phyloP scores from a whole-genome alignment of 1,140 invertebrate genomes.

The Heliconius hewitsoni region DNA sequence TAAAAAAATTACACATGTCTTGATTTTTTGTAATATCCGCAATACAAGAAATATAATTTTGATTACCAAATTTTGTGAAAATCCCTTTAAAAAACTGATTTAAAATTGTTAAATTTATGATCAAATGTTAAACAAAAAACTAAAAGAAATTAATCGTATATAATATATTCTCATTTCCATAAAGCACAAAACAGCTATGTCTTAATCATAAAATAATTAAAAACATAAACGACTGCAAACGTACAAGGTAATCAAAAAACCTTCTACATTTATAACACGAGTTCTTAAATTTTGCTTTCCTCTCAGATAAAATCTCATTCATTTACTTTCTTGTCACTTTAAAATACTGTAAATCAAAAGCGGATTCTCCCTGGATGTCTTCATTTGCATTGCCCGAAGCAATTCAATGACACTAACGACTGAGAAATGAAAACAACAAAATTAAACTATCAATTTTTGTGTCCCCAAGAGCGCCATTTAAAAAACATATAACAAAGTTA shows the following conservation, averaged over 20 bases:
- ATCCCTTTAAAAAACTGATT: too few relatives aligned
- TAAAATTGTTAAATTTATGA: too few relatives aligned
- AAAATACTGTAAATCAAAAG: slow-evolving; percentile 69
- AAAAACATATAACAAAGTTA: slow-evolving; percentile 62
- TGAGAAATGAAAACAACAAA: slow-evolving; percentile 73
- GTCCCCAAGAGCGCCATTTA: slow-evolving; percentile 67
- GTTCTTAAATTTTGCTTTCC: slow-evolving; percentile 29
- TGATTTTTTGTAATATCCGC: too few relatives aligned
- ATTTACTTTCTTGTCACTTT: slow-evolving; percentile 45
- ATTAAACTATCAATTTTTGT: slow-evolving; percentile 76
- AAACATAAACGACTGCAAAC: slow-evolving; percentile 15
- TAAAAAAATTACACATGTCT: too few relatives aligned
- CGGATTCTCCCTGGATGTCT: slow-evolving; percentile 67
- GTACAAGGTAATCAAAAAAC: slow-evolving; percentile 28
- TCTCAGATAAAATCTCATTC: slow-evolving; percentile 38
- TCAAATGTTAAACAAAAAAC: neutral
- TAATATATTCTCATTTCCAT: neutral
- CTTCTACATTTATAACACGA: slow-evolving; percentile 16
- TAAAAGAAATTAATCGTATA: neutral
- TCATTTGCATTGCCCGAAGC: slow-evolving; percentile 74
- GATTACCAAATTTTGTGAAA: too few relatives aligned
- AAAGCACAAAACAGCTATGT: slow-evolving; percentile 10
- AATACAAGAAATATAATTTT: too few relatives aligned
- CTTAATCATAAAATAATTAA: slow-evolving; percentile 18
- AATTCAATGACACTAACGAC: slow-evolving; percentile 71